Base-by-base conservation (phyloP, 2,888 invertebrate genomes). In the Cryptus armator region DNA sequence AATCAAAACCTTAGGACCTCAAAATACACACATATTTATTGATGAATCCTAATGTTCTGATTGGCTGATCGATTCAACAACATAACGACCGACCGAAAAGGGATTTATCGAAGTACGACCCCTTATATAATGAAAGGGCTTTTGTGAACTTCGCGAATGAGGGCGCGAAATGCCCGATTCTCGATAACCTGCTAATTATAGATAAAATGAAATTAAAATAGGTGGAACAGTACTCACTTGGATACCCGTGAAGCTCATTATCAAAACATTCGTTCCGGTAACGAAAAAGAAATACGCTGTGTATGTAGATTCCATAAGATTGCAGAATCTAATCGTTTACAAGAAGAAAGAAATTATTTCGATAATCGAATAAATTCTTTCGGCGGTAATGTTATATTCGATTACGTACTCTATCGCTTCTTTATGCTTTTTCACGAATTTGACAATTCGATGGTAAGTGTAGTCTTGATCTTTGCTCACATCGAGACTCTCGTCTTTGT, bases 201-300 rank as follows among this genome's bases (percentile, higher is more conserved):
- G 24, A 4, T 44, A 19, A 68, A 68, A 68, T 7, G 16, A 4
- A 53, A 51, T 56, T 44, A 2, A 19, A 29, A 71, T 10, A 1
- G 2, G 12, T 37, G n/a, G 4, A 1, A 59, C 29, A 9, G 12
- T 24, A 64, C 77, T 74, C 29, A 81, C 84, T 56, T 81, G 81
- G 3, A 78, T 74, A 66, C 84, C 84, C 5, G 81, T 81, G n/a
- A 81, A 81, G 48, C 78, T 84, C 24, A 84, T 84, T 1, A 84
- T 78, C 16, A 84, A 70, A 75, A 84, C 70, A 48, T 75, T 81
- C 14, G 74, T 16, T 66, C 84, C 81, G 16, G 81, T 70, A 3
- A 56, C 70, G n/a, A 81, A 59, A 24, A 84, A 19, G 66, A 70
- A 81, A 43, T 81, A 84, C 12, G 37, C 9, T 7, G 62, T 51